phyloP scores from a whole-genome alignment of 1,140 invertebrate genomes.

The Drosophila oshimai region DNA sequence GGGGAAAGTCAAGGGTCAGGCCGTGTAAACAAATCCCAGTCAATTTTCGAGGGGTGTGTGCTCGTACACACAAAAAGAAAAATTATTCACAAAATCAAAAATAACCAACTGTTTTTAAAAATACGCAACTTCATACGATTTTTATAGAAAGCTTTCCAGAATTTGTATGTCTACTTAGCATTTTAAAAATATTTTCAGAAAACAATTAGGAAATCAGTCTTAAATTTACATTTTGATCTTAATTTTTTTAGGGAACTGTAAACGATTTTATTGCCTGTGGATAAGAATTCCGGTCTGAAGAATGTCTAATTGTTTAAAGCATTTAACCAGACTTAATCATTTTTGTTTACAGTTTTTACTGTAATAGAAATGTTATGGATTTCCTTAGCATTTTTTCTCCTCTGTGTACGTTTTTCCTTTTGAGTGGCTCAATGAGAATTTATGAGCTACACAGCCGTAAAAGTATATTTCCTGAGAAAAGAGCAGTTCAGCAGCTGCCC shows the following conservation, averaged over 20 bases:
- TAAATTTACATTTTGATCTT: not conserved
- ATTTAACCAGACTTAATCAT: not conserved
- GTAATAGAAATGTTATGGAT: not conserved
- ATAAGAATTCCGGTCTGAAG: not conserved
- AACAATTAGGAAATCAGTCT: too few species aligned
- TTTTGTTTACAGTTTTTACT: not conserved
- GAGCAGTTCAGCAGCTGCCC: not conserved
- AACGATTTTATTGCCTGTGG: not conserved
- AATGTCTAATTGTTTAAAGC: not conserved
- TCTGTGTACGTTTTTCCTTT: not conserved
- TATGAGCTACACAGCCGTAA: slow-evolving; percentile 22
- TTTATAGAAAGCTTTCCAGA: too few species aligned
- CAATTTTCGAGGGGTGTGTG: not conserved
- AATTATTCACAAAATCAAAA: too few species aligned
- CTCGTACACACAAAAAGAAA: not conserved
- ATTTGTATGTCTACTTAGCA: too few species aligned
- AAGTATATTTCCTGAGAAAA: not conserved
- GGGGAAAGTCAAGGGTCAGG: slow-evolving; percentile 19
- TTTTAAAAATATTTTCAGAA: not conserved
- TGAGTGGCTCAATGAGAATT: slow-evolving; percentile 27
- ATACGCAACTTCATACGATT: not conserved
- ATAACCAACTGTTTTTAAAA: too few species aligned
- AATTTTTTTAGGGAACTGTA: not conserved
- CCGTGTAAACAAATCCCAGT: slow-evolving; percentile 32
- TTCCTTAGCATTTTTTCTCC: not conserved